These are phyloP conservation scores for Tineola bisselliella DNA, from an alignment of 2,888 invertebrate genomes.

Conservation along the genomic window DNA sequence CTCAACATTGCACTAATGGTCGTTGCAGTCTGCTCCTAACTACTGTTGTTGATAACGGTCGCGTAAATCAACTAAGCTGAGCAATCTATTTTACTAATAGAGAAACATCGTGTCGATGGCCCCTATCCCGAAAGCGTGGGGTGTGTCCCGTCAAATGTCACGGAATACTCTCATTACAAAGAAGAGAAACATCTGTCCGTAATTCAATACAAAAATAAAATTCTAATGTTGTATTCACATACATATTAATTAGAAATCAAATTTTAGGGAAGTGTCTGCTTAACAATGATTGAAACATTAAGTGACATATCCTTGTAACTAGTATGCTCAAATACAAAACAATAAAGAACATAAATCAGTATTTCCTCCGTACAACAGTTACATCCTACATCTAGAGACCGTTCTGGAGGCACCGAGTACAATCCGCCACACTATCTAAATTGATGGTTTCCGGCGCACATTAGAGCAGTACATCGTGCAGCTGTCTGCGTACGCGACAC, in stretches of 20 bases:
- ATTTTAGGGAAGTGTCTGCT: neutral
- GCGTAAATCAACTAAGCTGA: neutral
- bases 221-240: neutral
- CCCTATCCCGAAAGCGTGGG: neutral
- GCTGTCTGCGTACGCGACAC: constrained; percentile 60
- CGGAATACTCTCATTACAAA: neutral
- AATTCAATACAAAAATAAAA: neutral
- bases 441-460: constrained; percentile 65
- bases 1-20: too few species aligned
- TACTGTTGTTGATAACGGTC: too few species aligned
- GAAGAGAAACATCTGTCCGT: neutral
- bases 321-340: constrained; percentile 43
- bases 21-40: neutral
- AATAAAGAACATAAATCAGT: constrained; percentile 63
- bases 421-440: constrained; percentile 62
- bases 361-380: constrained; percentile 58
- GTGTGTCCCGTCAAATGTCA: neutral
- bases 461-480: constrained; percentile 52
- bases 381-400: constrained; percentile 40
- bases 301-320: neutral
- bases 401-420: constrained; percentile 39
- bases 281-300: neutral
- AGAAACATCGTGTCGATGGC: neutral
- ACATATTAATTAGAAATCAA: neutral
- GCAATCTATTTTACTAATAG: neutral